Evolutionary conservation across 1,140 invertebrate genomes (phyloP).

Genomic region (Lepidurus arcticus): DNA sequence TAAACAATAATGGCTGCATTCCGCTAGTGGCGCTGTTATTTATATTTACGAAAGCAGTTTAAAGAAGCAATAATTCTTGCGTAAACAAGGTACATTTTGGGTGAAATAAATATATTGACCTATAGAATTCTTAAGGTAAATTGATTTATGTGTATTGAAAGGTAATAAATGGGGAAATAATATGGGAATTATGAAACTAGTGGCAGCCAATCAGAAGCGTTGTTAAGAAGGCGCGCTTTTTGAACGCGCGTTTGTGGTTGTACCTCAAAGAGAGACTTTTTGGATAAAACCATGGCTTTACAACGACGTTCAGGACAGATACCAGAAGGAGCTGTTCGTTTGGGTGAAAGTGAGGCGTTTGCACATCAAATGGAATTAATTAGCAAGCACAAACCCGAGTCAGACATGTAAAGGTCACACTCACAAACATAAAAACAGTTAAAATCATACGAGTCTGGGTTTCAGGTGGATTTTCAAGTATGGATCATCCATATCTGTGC

Average conservation of each 20-base stretch:
- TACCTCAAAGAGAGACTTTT: neutral
- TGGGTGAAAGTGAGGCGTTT: conserved; percentile 32
- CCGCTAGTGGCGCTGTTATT: neutral
- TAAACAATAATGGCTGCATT: neutral
- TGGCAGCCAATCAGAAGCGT: no score
- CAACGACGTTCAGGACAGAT: neutral
- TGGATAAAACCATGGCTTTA: conserved; percentile 25
- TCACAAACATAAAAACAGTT: neutral
- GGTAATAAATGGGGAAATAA: no score
- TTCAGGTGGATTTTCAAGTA: conserved; percentile 20
- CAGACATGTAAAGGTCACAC: conserved; percentile 31
- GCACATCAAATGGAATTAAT: conserved; percentile 28
- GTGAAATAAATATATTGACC: no score
- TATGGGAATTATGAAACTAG: no score
- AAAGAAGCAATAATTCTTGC: neutral
- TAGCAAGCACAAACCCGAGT: conserved; percentile 27
- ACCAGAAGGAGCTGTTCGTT: conserved; percentile 31
- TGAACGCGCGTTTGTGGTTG: no score
- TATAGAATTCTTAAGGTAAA: no score
- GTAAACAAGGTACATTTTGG: neutral
- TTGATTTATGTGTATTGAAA: no score
- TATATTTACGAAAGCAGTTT: neutral
- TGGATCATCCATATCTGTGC: neutral
- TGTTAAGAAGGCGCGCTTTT: no score
- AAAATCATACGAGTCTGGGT: neutral